Percentiles rank a stretch among this genome's conserved stretches.
These are phyloP conservation scores for Cremastobaeus sp. DNA, from an alignment of 2,888 invertebrate species.

Conservation along the genomic window DNA sequence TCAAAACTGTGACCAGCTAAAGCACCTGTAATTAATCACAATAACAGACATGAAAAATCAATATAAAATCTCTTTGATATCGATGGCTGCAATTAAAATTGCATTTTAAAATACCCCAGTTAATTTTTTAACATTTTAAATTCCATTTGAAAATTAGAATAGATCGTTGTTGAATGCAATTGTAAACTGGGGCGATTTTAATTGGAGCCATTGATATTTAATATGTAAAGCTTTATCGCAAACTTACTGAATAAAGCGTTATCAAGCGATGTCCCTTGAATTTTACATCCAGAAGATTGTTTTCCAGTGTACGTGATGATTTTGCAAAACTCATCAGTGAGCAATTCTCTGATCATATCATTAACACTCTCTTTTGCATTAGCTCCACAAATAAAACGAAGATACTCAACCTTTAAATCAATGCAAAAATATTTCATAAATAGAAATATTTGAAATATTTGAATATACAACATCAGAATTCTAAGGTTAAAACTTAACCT, in stretches of 20 bases:
- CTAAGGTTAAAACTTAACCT: too few relatives aligned
- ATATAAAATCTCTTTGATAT: too few relatives aligned
- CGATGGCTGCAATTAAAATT: too few relatives aligned
- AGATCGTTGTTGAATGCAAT: too few relatives aligned
- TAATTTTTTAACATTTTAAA: too few relatives aligned
- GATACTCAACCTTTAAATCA: too few relatives aligned
- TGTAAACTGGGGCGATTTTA: too few relatives aligned
- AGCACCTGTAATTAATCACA: not conserved
- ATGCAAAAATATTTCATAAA: not conserved
- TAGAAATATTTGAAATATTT: not conserved
- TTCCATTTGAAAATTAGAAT: too few relatives aligned
- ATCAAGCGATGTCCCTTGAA: not conserved
- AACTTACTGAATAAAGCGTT: not conserved
- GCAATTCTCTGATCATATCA: not conserved
- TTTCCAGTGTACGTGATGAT: not conserved
- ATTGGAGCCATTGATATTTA: too few relatives aligned
- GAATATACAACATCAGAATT: too few relatives aligned
- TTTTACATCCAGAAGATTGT: not conserved
- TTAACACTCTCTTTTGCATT: not conserved
- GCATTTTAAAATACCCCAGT: too few relatives aligned
- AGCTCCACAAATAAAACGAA: not conserved
- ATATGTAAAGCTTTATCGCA: not conserved
- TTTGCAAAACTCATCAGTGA: not conserved
- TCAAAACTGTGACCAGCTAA: not conserved
- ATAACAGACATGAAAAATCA: too few relatives aligned